Evolutionary conservation across 2,888 invertebrate species (phyloP).

Genomic region (Gari tellinella): DNA sequence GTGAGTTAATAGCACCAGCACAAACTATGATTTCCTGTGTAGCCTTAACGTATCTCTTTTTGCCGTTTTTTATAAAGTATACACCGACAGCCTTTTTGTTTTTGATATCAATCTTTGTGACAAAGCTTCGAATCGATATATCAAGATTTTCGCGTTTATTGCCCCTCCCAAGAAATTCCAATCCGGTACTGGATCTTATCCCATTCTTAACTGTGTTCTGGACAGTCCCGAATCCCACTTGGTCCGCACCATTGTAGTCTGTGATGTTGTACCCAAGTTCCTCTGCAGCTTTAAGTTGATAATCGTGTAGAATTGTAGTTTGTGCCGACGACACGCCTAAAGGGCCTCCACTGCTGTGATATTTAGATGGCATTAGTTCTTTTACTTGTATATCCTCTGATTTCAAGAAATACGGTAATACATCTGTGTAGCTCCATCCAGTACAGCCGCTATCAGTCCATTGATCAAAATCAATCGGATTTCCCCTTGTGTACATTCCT

Average conservation of each 20-base stretch:
- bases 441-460: conserved; percentile 2
- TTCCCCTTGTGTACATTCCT: conserved; percentile 20
- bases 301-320: neutral
- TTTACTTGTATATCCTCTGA: conserved; percentile 4
- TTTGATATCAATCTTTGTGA: conserved; percentile 68
- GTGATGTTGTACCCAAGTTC: conserved; percentile 24
- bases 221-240: conserved; percentile 2
- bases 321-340: neutral
- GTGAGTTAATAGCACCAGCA: conserved; percentile 82
- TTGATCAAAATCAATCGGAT: conserved; percentile 5
- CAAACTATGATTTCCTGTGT: conserved; percentile 77
- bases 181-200: conserved; percentile 3
- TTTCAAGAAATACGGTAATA: conserved; percentile 10
- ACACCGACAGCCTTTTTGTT: conserved; percentile 69
- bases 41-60: conserved; percentile 60
- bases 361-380: conserved; percentile 1
- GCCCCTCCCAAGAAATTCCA: conserved; percentile 10
- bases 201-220: conserved; percentile 1
- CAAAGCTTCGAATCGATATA: conserved; percentile 42
- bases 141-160: conserved; percentile 23
- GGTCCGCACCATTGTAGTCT: conserved; percentile 30
- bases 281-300: conserved; percentile 16
- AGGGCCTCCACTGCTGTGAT: conserved; percentile 4
- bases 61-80: conserved; percentile 63
- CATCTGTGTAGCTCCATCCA: conserved; percentile 12